Percentiles rank a stretch among this genome's conserved stretches.
These are phyloP conservation scores for Cyphomyrus plagiostoma DNA, from an alignment of 2,113 vertebrate species.

Conservation along the genomic window DNA sequence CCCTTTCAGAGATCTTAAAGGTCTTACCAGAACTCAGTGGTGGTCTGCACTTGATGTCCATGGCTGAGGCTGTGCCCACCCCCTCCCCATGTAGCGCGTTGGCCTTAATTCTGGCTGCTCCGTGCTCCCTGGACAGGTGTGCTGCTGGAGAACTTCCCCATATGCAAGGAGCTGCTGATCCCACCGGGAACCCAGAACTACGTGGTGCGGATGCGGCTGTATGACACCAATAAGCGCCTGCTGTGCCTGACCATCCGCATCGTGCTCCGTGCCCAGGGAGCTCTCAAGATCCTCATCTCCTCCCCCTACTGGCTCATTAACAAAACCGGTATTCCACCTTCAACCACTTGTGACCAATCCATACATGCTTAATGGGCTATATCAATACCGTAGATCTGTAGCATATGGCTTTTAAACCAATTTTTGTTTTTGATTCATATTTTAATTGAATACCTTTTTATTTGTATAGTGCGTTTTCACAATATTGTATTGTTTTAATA, in stretches of 20 bases:
- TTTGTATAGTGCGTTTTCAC: not conserved
- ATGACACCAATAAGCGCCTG: conserved; percentile 76
- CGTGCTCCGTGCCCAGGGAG: conserved; percentile 80
- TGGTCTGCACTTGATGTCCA: not conserved
- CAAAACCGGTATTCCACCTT: conserved; percentile 75
- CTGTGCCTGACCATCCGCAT: conserved; percentile 89
- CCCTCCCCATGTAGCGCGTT: not conserved
- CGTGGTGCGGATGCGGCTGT: conserved; percentile 85
- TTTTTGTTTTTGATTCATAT: not conserved
- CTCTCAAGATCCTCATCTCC: conserved; percentile 86
- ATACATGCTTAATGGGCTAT: not conserved
- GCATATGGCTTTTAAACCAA: not conserved
- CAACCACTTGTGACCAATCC: not conserved
- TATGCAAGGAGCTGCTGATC: conserved; percentile 91
- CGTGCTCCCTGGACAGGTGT: conserved; percentile 59
- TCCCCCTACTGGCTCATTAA: conserved; percentile 93
- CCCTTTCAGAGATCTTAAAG: not conserved
- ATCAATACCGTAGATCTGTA: not conserved
- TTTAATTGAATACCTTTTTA: not conserved
- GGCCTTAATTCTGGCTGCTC: not conserved
- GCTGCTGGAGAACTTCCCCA: conserved; percentile 79
- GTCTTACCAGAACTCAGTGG: not conserved
- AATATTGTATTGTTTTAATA: not conserved
- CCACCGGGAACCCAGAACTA: conserved; percentile 95
- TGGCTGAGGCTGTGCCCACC: not conserved